Percentiles rank a stretch among this genome's conserved stretches.
Evolutionary conservation across 2,797 vertebrate species (phyloP).

Genomic region (Menidia menidia): DNA sequence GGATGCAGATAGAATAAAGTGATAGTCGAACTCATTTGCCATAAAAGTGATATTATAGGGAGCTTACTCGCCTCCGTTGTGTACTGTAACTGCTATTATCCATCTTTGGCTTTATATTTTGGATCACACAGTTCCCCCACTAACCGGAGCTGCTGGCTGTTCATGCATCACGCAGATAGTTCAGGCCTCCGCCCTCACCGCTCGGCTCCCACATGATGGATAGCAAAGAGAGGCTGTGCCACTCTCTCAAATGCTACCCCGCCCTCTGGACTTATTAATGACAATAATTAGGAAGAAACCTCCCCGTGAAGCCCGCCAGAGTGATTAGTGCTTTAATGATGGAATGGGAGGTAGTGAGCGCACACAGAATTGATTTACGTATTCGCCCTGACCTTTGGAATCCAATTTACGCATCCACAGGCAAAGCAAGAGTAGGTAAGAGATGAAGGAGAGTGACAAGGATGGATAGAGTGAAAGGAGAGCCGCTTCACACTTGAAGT

Average conservation of each 20-base stretch:
- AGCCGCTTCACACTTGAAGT: slow-evolving; percentile 60
- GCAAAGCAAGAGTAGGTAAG: slow-evolving; percentile 76
- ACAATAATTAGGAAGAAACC: slow-evolving; percentile 85
- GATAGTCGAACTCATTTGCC: neutral
- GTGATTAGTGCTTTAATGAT: slow-evolving; percentile 87
- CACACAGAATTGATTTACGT: slow-evolving; percentile 83
- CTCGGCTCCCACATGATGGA: slow-evolving; percentile 76
- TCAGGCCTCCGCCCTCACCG: slow-evolving; percentile 47
- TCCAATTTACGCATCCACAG: slow-evolving; percentile 82
- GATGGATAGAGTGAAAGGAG: slow-evolving; percentile 69
- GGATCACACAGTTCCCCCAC: neutral
- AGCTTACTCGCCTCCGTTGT: neutral
- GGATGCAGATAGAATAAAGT: neutral
- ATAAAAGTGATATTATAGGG: neutral
- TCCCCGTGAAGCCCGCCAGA: slow-evolving; percentile 78
- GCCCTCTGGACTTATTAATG: slow-evolving; percentile 84
- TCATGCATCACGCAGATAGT: slow-evolving; percentile 39
- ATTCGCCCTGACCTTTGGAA: slow-evolving; percentile 85
- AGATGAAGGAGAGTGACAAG: slow-evolving; percentile 78
- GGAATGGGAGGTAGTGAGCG: slow-evolving; percentile 76
- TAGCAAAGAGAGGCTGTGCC: slow-evolving; percentile 69
- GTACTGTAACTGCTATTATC: neutral
- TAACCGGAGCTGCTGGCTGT: slow-evolving; percentile 18
- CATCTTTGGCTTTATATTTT: neutral
- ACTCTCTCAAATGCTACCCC: slow-evolving; percentile 78